Evolutionary conservation across 2,113 vertebrate genomes (phyloP), one percentile per base, ranked within the genome.

Genomic region (Gila orcuttii): DNA sequence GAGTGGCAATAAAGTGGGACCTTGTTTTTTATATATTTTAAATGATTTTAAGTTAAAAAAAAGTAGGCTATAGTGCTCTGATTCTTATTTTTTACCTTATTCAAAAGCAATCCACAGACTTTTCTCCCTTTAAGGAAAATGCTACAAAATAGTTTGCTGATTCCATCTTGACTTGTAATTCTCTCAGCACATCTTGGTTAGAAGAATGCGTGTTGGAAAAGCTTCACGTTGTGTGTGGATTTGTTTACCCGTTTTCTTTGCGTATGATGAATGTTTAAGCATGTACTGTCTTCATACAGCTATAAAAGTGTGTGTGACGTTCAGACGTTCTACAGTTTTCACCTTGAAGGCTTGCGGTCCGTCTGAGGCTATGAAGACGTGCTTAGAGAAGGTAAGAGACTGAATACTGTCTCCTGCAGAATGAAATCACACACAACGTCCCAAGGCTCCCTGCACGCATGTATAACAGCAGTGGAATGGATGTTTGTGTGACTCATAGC

Each of bases 201-300:
- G 36, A 12, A 2, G 19, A 42, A 6, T 6, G 2, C 2, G 0
- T 31, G 19, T 57, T 36, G 17, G 33, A 77, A 68, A 76, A 9
- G 5, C 17, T 50, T 47, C 47, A 33, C 15, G 2, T 36, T 79
- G 81, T 82, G 15, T 62, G 25, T 33, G 57, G 62, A 81, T 76
- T 75, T 50, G 73, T 75, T 75, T 28, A 47, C 42, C n/a, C 0
- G 36, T 45, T 42, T 74, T 45, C 23, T 84, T 73, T 85, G 59
- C 52, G 15, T 82, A 28, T 77, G 8, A 47, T 66, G 69, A 60
- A 73, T 86, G 64, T 84, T 39, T 64, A 87, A 66, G 82, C 15
- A 50, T 78, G 45, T 19, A 31, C 33, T 52, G 39, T 33, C 73
- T 66, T 89, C 85, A 80, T 69, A 55, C 85, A 86, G 31, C 68